Evolutionary conservation across 92 coral and sea anemone genomes (phyloP), one percentile per base, ranked within the genome.

Genomic region (Isaurus tuberculatus): DNA sequence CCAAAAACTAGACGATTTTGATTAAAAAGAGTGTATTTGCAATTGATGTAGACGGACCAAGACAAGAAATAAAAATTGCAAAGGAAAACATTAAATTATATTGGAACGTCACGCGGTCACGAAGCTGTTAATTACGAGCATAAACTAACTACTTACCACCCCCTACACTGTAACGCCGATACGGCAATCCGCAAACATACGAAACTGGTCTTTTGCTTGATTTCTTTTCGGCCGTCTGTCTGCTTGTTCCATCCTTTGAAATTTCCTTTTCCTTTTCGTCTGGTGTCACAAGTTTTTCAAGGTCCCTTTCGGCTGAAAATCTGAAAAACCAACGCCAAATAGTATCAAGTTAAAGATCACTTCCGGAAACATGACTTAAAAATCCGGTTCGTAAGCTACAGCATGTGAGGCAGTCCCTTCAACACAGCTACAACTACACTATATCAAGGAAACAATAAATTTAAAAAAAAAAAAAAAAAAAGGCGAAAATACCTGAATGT

Each of bases 181-280:
- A 94, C 5, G 99, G 96, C 58, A 94, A 67, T 8, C 94, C 96
- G 11, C 80, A 82, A 2, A 94, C 11, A 67, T 66, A 78, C 5
- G 92, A 88, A 34, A 88, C 22, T 11, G 88, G 70, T 72, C 88
- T 80, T 65, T 79, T 90, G 51, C 87, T 70, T 1, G 63, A 2
- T 69, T 61, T 73, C 80, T 86, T 85, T 79, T 26, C 61, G 61
- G 71, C n/a, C n/a, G n/a, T 27, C 44, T 58, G 20, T 28, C 51
- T 87, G 22, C 85, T 58, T 8, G 32, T 31, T 15, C 32, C 40
- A 9, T 58, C 30, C 64, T 73, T 82, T 3, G 31, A 7, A 26
- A 11, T 11, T 4, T 40, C 46, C n/a, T 30, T 79, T 48, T 80
- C 74, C 51, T 71, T 75, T 20, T 22, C 86, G 4, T 30, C 81